Conservation (phyloP, 2,888 invertebrate species). For the Alcis repandata region DNA sequence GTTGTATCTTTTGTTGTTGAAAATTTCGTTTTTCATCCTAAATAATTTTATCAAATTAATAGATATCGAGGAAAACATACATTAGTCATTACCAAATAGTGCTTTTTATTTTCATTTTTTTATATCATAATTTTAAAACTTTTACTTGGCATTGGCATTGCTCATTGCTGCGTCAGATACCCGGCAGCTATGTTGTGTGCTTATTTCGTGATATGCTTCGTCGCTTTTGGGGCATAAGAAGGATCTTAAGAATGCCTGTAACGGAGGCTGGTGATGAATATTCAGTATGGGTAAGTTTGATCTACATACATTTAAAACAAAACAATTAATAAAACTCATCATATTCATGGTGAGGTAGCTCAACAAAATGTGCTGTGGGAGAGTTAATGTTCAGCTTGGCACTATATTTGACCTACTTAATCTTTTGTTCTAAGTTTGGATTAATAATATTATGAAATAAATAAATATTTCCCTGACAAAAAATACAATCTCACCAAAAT, state of each 20-base stretch:
- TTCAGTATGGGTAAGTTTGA: conserved; percentile 86
- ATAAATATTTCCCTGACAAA: too few species aligned
- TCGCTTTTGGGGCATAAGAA: conserved; percentile 75
- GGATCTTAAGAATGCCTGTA: conserved; percentile 86
- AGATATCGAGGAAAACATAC: too few species aligned
- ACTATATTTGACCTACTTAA: neutral
- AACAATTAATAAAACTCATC: neutral
- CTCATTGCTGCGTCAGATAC: conserved; percentile 58
- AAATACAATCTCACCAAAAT: neutral
- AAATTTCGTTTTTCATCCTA: too few species aligned
- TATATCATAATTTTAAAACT: too few species aligned
- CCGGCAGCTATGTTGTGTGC: conserved; percentile 62
- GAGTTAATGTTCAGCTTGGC: neutral
- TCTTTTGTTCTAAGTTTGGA: neutral
- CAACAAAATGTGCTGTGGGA: neutral
- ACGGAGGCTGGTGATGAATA: conserved; percentile 85
- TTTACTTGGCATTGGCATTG: too few species aligned
- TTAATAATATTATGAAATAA: neutral
- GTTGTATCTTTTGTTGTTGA: too few species aligned
- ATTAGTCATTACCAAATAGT: too few species aligned
- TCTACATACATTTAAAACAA: too few species aligned
- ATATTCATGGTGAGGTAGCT: neutral
- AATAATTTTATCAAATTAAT: too few species aligned
- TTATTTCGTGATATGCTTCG: conserved; percentile 64
- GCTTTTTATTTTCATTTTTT: too few species aligned